Evolutionary conservation across 2,797 vertebrate genomes (phyloP), one percentile per base, ranked within the genome.

Genomic region (Hydrocynus forskahlii): DNA sequence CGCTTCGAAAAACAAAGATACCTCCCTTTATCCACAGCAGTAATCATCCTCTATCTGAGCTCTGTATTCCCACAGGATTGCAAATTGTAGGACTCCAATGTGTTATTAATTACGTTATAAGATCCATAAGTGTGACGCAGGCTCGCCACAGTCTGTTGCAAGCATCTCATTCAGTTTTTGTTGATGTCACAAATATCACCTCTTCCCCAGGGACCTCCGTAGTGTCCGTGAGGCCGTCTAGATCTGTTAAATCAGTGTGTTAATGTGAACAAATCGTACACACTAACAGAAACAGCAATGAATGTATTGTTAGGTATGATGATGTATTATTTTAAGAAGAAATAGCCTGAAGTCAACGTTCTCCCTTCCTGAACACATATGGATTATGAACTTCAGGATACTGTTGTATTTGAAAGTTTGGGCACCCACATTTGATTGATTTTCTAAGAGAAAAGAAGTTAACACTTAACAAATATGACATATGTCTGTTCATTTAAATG

Each of bases 31-130:
- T 45, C 23, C 55, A 69, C 4, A 55, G 72, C 69, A 63, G 1
- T 64, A 76, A 79, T 73, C 76, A 82, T 63, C 40, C 64, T 21
- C 10, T 7, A 23, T 62, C 29, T 54, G 43, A 45, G 64, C 59
- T 29, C 50, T 43, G 25, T 7, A 21, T 43, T 80, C 45, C 71
- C 76, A 9, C 63, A 40, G 70, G 71, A 84, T 84, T 81, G 76
- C 57, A 55, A 70, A 68, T 60, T 82, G 52, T 69, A 82, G 70
- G 13, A 73, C 17, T 74, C 19, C 2, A 69, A 63, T 62, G 16
- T 79, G 57, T 82, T 5, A 75, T 84, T 83, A 75, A 69, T 69
- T 78, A 75, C 6, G 69, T 80, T 50, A 63, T 57, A 23, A 13
- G 78, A 83, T 60, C 45, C 60, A 43, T 73, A 55, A 79, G 40